Conservation (phyloP, 2,888 invertebrate genomes). For the Lepidocyrtinus sp. region DNA sequence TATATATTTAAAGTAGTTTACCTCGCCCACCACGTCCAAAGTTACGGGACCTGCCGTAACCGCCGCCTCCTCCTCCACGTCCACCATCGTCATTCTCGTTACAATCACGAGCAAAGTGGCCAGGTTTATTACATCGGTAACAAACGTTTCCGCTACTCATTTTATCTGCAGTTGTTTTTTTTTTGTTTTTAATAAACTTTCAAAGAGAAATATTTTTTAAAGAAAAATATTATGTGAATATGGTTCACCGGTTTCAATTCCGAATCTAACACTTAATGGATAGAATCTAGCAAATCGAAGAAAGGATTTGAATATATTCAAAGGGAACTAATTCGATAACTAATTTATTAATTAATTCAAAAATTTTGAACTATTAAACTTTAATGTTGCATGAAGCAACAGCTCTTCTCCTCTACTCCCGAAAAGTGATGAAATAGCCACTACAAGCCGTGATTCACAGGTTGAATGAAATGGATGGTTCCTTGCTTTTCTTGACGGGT, state of each 20-base stretch:
- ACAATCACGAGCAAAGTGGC: slow-evolving; percentile 96
- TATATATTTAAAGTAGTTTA: background rate
- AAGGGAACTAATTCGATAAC: no score
- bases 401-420: slow-evolving; percentile 18
- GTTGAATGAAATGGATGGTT: background rate
- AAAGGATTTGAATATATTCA: background rate
- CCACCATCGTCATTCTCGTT: slow-evolving; percentile 69
- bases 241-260: slow-evolving; percentile 22
- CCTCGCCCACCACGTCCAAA: background rate
- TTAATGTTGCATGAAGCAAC: slow-evolving; percentile 44
- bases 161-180: no score
- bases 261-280: background rate
- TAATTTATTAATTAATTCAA: slow-evolving; percentile 1
- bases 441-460: no score
- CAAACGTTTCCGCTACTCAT: slow-evolving; percentile 55
- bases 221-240: background rate
- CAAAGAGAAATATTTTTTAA: background rate
- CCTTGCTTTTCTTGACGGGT: background rate
- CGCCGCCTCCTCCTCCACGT: slow-evolving; percentile 74
- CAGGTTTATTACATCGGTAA: slow-evolving; percentile 72
- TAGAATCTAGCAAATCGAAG: background rate
- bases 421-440: no score
- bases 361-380: background rate
- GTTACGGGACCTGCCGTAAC: slow-evolving; percentile 72
- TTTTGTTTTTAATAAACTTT: no score